phyloP scores from a whole-genome alignment of 2,888 invertebrate species.

The Pristionchus arcanus region DNA sequence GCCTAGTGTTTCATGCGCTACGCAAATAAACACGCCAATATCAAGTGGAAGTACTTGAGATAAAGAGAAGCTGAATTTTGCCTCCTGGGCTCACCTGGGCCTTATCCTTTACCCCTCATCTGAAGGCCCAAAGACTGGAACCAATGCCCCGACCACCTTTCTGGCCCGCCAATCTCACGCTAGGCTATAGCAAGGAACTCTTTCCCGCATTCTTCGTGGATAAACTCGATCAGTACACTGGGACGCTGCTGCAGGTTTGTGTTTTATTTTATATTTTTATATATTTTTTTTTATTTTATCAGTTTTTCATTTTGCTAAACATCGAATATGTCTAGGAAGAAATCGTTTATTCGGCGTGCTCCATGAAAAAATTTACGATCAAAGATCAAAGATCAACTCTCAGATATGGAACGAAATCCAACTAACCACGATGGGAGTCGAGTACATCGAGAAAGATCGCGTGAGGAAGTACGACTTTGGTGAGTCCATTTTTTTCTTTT shows the following conservation, averaged over 20 bases:
- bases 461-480: constrained; percentile 34
- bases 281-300: background rate
- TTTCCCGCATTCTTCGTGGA: constrained; percentile 33
- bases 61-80: background rate
- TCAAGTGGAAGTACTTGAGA: background rate
- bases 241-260: constrained; percentile 17
- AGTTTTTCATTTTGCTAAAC: too few species aligned
- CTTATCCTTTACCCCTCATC: too few species aligned
- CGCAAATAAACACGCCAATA: background rate
- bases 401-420: constrained; percentile 48
- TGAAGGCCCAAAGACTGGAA: background rate
- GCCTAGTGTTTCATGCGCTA: background rate
- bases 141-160: background rate
- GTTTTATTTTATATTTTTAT: background rate
- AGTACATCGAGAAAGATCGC: background rate
- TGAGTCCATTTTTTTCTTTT: background rate
- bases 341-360: too few species aligned
- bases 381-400: background rate
- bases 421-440: background rate
- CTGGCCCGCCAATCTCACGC: constrained; percentile 14
- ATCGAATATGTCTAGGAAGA: too few species aligned
- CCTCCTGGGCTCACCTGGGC: too few species aligned
- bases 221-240: background rate
- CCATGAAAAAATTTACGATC: too few species aligned
- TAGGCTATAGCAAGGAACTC: constrained; percentile 47